These are phyloP conservation scores for Synanthedon vespiformis DNA, from an alignment of 2,888 invertebrate genomes.

Conservation along the genomic window DNA sequence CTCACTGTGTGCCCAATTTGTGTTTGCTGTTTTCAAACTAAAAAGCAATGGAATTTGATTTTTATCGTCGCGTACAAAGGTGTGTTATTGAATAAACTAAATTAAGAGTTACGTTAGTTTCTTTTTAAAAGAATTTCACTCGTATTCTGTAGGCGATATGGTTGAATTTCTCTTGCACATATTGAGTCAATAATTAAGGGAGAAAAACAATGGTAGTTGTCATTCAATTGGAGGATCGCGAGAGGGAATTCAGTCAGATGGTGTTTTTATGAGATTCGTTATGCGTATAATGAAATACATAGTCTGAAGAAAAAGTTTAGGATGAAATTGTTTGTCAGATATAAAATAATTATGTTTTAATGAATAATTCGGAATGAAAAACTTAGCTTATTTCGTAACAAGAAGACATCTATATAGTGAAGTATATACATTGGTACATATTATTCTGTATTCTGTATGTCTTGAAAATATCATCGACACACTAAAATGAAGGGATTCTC, in stretches of 20 bases:
- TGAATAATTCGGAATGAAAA: too few relatives aligned
- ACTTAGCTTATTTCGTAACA: too few relatives aligned
- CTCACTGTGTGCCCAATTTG: slow-evolving; percentile 3
- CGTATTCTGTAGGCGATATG: background rate
- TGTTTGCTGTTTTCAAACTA: too few relatives aligned
- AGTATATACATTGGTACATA: background rate
- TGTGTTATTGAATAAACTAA: too few relatives aligned
- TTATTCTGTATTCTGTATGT: too few relatives aligned
- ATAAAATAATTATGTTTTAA: too few relatives aligned
- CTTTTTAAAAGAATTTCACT: background rate
- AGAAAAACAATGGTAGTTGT: slow-evolving; percentile 4
- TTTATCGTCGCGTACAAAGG: too few relatives aligned
- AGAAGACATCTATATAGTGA: too few relatives aligned
- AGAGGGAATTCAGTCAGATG: slow-evolving; percentile 1
- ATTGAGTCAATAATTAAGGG: slow-evolving; percentile 1
- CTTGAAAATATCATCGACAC: background rate
- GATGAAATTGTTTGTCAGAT: background rate
- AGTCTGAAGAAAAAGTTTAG: background rate
- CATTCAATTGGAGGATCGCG: slow-evolving; percentile 1
- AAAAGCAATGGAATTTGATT: too few relatives aligned
- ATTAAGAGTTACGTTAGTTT: too few relatives aligned
- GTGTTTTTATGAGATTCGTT: slow-evolving; percentile 4
- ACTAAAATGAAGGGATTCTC: slow-evolving; percentile 1
- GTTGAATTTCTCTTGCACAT: background rate
- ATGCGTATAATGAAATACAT: background rate